These are phyloP conservation scores for Taenioides sp. DNA, from an alignment of 2,797 vertebrate species.

Conservation along the genomic window DNA sequence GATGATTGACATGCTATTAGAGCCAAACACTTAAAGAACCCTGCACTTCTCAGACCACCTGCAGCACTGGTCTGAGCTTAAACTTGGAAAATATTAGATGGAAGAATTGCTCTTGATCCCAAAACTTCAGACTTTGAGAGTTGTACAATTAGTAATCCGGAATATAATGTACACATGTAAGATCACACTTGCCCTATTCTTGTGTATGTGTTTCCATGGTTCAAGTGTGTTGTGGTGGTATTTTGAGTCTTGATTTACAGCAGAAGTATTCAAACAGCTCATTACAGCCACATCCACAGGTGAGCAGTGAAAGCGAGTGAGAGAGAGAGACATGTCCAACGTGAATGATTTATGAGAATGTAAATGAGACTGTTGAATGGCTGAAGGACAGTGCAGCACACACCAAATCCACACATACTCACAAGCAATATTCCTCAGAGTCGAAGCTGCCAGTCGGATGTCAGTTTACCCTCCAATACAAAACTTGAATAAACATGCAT, in stretches of 20 bases:
- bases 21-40: background rate
- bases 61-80: background rate
- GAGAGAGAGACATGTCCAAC: conserved; percentile 40
- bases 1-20: background rate
- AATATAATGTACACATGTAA: background rate
- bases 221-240: conserved; percentile 3
- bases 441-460: conserved; percentile 39
- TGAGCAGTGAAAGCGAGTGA: conserved; percentile 28
- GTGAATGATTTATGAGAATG: conserved; percentile 79
- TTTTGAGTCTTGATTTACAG: conserved; percentile 12
- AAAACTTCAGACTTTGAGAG: background rate
- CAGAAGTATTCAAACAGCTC: conserved; percentile 33
- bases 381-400: conserved; percentile 57
- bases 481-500: conserved; percentile 30
- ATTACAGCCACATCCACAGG: conserved; percentile 48
- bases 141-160: background rate
- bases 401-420: conserved; percentile 21
- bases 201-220: background rate
- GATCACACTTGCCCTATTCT: background rate
- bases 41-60: background rate
- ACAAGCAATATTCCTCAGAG: conserved; percentile 26
- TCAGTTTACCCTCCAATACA: conserved; percentile 25
- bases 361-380: conserved; percentile 61
- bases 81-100: background rate
- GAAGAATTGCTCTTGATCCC: background rate